phyloP scores from a whole-genome alignment of 2,113 vertebrate genomes.

The Burhinus oedicnemus region DNA sequence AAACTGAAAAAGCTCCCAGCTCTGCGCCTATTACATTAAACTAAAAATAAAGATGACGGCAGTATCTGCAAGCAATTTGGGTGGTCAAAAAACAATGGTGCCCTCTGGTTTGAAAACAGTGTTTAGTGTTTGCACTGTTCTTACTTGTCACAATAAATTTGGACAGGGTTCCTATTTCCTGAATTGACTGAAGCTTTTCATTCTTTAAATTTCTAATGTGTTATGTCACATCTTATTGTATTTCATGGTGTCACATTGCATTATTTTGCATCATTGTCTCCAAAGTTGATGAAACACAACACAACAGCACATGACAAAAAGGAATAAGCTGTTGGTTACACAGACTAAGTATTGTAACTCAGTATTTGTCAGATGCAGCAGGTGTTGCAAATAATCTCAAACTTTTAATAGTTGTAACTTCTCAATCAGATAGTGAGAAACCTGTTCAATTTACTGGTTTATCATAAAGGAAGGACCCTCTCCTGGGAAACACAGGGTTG shows the following conservation, averaged over 20 bases:
- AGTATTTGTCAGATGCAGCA: background rate
- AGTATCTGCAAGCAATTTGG: conserved; percentile 50
- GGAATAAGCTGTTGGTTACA: background rate
- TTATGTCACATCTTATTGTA: conserved; percentile 62
- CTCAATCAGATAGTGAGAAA: background rate
- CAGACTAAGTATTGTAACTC: conserved; percentile 5
- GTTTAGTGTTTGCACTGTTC: conserved; percentile 33
- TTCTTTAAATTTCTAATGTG: conserved; percentile 62
- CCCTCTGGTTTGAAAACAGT: conserved; percentile 58
- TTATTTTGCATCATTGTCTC: conserved; percentile 10
- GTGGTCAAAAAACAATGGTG: conserved; percentile 43
- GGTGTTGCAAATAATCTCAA: background rate
- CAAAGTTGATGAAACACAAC: conserved; percentile 35
- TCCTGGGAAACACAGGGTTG: background rate
- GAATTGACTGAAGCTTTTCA: conserved; percentile 59
- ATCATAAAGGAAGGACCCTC: background rate
- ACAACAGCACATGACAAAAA: conserved; percentile 35
- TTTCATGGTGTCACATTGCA: conserved; percentile 46
- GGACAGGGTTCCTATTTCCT: conserved; percentile 11
- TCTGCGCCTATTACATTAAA: background rate
- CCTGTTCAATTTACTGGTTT: background rate
- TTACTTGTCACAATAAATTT: conserved; percentile 63
- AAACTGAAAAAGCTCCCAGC: conserved; percentile 15
- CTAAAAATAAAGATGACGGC: conserved; percentile 52
- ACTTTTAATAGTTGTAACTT: background rate